Conservation (phyloP, 2,113 vertebrate species). For the Cephalopholis sonnerati region DNA sequence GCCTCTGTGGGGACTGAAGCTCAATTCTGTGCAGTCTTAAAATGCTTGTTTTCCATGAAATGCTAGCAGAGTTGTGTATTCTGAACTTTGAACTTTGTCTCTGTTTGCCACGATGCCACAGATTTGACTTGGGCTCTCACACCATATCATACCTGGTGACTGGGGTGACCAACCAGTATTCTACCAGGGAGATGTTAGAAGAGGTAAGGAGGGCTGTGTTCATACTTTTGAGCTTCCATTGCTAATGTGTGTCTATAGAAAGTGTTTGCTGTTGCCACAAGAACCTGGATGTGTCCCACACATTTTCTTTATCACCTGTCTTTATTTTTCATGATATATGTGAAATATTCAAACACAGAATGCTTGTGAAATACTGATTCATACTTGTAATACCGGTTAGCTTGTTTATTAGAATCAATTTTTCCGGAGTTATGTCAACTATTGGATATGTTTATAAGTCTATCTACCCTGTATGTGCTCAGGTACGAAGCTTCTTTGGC, state of each 20-base stretch:
- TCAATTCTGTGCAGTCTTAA: neutral
- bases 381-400: too few relatives aligned
- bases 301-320: neutral
- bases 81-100: slow-evolving; percentile 2
- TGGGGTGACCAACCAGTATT: slow-evolving; percentile 88
- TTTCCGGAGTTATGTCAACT: neutral
- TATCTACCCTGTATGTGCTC: neutral
- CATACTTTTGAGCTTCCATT: neutral
- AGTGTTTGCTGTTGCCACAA: neutral
- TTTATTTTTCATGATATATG: neutral
- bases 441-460: neutral
- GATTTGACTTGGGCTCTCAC: slow-evolving; percentile 90
- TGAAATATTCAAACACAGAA: neutral
- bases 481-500: slow-evolving; percentile 90
- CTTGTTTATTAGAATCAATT: neutral
- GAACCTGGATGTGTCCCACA: neutral
- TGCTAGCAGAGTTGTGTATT: neutral
- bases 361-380: too few relatives aligned
- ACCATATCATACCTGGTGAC: slow-evolving; percentile 84
- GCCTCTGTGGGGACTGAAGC: neutral
- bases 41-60: neutral
- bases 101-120: slow-evolving; percentile 66
- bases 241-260: neutral
- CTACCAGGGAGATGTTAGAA: slow-evolving; percentile 86
- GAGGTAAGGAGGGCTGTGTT: slow-evolving; percentile 81